Conservation (phyloP, 2,797 vertebrate genomes). For the Lagocephalus sceleratus region DNA sequence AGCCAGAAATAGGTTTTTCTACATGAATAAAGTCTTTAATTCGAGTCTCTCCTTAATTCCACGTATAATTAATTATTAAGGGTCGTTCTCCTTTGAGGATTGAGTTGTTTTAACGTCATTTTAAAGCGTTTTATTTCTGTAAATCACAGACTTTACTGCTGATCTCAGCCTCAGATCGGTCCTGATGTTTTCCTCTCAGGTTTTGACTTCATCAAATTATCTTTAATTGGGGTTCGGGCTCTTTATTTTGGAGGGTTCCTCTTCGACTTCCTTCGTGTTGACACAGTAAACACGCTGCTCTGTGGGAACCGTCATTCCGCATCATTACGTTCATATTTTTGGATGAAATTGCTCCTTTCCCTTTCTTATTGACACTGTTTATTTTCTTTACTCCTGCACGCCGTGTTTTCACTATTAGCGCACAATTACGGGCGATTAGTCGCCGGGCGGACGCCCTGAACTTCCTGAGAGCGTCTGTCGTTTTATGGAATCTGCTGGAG, state of each 20-base stretch:
- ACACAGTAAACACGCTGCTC: slow-evolving; percentile 66
- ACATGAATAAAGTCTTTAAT: too few species aligned
- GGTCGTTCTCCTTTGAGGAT: too few species aligned
- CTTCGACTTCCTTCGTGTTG: slow-evolving; percentile 46
- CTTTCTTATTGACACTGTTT: slow-evolving; percentile 76
- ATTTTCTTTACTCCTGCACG: slow-evolving; percentile 56
- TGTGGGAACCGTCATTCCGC: slow-evolving; percentile 77
- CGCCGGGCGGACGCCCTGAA: slow-evolving; percentile 68
- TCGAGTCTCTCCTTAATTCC: too few species aligned
- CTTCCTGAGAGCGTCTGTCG: slow-evolving; percentile 61
- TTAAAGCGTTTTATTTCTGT: too few species aligned
- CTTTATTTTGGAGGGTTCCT: slow-evolving; percentile 12
- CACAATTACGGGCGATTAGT: slow-evolving; percentile 76
- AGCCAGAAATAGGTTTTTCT: too few species aligned
- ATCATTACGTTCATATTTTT: slow-evolving; percentile 81
- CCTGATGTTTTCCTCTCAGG: too few species aligned
- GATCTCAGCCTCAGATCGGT: too few species aligned
- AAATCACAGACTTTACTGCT: too few species aligned
- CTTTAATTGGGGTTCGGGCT: slow-evolving; percentile 10
- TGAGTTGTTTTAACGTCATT: too few species aligned
- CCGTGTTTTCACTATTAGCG: slow-evolving; percentile 72
- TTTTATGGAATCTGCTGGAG: slow-evolving; percentile 29
- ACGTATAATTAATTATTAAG: too few species aligned
- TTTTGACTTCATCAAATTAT: too few species aligned
- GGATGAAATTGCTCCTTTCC: slow-evolving; percentile 77